A percentile compares a stretch with the other conserved stretches of the same genome.
These are phyloP conservation scores for Fulmarus glacialis DNA, from an alignment of 2,113 vertebrate species.

Conservation along the genomic window DNA sequence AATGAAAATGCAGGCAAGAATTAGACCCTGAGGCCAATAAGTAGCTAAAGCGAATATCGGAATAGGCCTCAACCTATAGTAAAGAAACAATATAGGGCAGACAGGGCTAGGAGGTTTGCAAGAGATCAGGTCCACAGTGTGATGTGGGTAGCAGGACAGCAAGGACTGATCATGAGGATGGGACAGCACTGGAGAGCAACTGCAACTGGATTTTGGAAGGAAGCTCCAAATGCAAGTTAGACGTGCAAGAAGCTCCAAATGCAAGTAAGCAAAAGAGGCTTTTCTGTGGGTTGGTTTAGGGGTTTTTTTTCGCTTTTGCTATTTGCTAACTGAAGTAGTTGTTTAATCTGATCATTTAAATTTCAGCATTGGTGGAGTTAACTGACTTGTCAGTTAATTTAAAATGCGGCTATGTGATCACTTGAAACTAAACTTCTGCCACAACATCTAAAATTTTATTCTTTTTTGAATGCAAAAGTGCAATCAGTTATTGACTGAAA, in stretches of 20 bases:
- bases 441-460: neutral
- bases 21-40: neutral
- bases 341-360: neutral
- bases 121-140: neutral
- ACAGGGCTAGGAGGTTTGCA: neutral
- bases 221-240: neutral
- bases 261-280: neutral
- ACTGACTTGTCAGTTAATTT: neutral
- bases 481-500: neutral
- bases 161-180: neutral
- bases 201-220: neutral
- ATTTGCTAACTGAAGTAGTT: neutral
- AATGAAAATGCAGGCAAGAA: neutral
- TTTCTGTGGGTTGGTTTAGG: neutral
- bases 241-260: neutral
- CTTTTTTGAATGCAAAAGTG: neutral
- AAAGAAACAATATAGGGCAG: neutral
- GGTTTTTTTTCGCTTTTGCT: neutral
- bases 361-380: neutral
- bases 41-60: neutral
- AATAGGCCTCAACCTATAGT: neutral
- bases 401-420: neutral
- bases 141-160: neutral
- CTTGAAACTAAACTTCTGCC: neutral
- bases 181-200: neutral